Conservation (phyloP, 2,797 vertebrate species). For the Chaunax sp. region DNA sequence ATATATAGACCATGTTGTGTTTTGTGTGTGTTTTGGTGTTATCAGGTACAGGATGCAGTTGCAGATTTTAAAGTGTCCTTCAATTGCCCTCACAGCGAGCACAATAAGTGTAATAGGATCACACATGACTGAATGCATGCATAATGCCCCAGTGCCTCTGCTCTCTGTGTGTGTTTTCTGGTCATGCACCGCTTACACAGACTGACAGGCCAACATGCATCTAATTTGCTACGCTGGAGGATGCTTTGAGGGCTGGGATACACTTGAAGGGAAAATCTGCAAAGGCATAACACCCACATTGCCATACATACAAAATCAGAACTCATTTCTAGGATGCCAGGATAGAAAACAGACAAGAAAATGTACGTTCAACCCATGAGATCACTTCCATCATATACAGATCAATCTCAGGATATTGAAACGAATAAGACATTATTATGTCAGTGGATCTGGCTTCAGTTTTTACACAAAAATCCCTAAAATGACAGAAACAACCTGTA, state of each 20-base stretch:
- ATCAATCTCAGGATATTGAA: no score
- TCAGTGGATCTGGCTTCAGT: no score
- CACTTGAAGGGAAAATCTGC: conserved; percentile 16
- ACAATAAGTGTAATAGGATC: conserved; percentile 61
- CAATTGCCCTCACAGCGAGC: conserved; percentile 20
- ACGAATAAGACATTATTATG: no score
- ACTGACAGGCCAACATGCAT: conserved; percentile 62
- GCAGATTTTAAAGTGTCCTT: conserved; percentile 39
- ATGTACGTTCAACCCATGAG: background rate
- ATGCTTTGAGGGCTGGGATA: conserved; percentile 27
- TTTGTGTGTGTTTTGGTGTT: background rate
- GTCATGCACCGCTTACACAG: conserved; percentile 35
- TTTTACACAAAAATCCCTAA: no score
- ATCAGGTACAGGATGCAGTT: background rate
- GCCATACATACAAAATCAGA: conserved; percentile 11
- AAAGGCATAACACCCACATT: conserved; percentile 21
- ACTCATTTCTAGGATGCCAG: conserved; percentile 14
- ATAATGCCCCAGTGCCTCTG: conserved; percentile 36
- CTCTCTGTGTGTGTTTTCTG: conserved; percentile 42
- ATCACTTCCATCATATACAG: no score
- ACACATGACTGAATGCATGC: conserved; percentile 65
- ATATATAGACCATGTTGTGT: no score
- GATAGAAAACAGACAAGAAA: background rate
- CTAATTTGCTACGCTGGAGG: conserved; percentile 38
- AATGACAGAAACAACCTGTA: no score